A percentile compares a stretch with the other conserved stretches of the same genome.
Evolutionary conservation across 2,888 invertebrate species (phyloP).

Genomic region (Aspidapion aeneum): DNA sequence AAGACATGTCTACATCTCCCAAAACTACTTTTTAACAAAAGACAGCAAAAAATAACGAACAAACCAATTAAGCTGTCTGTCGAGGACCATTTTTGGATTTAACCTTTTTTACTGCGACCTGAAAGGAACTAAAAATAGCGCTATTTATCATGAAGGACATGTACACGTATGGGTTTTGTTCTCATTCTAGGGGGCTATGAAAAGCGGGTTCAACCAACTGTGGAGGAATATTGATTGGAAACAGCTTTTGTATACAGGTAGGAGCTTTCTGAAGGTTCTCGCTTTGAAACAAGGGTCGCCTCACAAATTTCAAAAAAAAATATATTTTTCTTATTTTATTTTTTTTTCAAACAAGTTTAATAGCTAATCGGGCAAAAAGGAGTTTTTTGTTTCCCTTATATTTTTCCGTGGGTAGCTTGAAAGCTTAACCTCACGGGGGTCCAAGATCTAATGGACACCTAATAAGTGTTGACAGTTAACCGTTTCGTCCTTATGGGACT

Average conservation of each 20-base stretch:
- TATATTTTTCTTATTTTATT: no score
- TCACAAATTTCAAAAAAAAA: no score
- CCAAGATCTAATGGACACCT: no score
- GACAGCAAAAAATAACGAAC: background rate
- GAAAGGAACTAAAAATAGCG: background rate
- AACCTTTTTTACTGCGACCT: background rate
- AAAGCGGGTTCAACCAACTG: slow-evolving; percentile 21
- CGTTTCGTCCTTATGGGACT: no score
- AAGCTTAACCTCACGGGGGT: no score
- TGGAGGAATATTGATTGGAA: slow-evolving; percentile 17
- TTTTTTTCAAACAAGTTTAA: no score
- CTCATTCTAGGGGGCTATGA: slow-evolving; percentile 5
- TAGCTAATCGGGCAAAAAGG: no score
- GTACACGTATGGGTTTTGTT: background rate
- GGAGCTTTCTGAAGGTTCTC: background rate
- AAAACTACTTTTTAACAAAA: no score
- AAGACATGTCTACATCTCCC: no score
- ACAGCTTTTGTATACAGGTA: background rate
- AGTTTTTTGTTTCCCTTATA: no score
- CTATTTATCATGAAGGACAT: background rate
- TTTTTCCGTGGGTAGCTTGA: no score
- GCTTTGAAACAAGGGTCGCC: slow-evolving; percentile 20
- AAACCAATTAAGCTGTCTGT: background rate
- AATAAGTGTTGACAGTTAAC: no score
- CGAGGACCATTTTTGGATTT: background rate